Conservation (phyloP, 1,140 invertebrate species). For the Drosophila pseudoananassae region DNA sequence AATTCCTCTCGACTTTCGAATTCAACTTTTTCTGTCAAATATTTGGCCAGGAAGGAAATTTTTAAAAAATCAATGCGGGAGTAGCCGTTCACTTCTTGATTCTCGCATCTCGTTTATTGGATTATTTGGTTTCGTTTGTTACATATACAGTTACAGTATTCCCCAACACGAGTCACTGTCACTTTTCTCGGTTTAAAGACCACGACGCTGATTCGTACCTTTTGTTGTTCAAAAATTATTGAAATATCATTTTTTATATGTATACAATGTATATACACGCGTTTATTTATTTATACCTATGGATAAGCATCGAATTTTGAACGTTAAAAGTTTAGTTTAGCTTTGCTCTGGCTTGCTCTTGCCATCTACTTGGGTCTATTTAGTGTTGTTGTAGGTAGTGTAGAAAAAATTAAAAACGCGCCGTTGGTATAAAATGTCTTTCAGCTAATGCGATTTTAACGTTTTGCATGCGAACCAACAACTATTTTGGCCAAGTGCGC, state of each 20-base stretch:
- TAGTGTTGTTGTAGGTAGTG: conserved; percentile 49
- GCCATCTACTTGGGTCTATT: conserved; percentile 4
- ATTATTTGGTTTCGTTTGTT: conserved; percentile 18
- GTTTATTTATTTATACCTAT: conserved; percentile 66
- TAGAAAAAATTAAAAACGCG: conserved; percentile 82
- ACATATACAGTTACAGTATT: not conserved
- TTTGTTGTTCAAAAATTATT: conserved; percentile 71
- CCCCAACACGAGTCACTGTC: conserved; percentile 24
- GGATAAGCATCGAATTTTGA: conserved; percentile 54
- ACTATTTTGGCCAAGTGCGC: conserved; percentile 80
- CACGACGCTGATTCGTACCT: conserved; percentile 30
- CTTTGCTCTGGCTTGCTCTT: conserved; percentile 35
- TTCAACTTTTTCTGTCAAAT: conserved; percentile 28
- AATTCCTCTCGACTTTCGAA: conserved; percentile 13
- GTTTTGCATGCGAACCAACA: conserved; percentile 83
- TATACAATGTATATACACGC: conserved; percentile 55
- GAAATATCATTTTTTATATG: conserved; percentile 68
- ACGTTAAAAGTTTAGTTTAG: conserved; percentile 67
- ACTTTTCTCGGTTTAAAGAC: conserved; percentile 37
- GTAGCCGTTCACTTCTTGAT: conserved; percentile 6
- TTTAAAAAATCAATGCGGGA: conserved; percentile 44
- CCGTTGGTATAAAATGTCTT: conserved; percentile 80
- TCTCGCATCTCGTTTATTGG: not conserved
- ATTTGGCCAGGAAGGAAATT: conserved; percentile 22
- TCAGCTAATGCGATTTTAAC: conserved; percentile 80